phyloP scores from a whole-genome alignment of 2,797 vertebrate species.

The Paguma larvata region DNA sequence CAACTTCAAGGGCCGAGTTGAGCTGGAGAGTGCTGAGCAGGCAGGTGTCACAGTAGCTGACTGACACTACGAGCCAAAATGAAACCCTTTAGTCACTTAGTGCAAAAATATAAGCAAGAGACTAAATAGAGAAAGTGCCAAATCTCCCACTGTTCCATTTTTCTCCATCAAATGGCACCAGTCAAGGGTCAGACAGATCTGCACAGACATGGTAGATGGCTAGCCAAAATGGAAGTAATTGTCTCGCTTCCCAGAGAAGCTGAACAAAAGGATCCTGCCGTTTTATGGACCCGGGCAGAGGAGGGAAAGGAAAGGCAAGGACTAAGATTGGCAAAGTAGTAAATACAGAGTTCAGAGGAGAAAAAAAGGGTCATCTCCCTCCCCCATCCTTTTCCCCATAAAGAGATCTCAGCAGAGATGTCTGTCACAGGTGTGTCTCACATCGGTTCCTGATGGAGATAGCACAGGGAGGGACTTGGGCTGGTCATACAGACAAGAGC shows the following conservation, averaged over 20 bases:
- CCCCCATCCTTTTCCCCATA: rapidly evolving
- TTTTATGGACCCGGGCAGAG: neutral
- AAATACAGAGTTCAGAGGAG: neutral
- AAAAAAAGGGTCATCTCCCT: neutral
- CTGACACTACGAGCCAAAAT: neutral
- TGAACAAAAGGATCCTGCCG: neutral
- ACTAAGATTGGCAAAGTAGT: neutral
- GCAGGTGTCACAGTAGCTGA: neutral
- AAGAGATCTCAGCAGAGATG: neutral
- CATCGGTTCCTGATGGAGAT: neutral
- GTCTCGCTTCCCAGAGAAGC: neutral
- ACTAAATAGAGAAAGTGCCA: neutral
- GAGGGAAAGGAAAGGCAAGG: neutral
- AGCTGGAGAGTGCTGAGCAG: neutral
- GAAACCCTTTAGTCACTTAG: neutral
- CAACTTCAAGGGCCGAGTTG: neutral
- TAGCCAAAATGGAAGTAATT: neutral
- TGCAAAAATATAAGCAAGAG: neutral
- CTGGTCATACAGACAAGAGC: neutral
- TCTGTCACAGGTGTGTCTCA: neutral
- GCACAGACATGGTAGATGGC: neutral
- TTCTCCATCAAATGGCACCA: neutral
- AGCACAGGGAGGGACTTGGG: rapidly evolving
- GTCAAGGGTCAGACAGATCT: neutral
- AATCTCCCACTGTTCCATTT: neutral